Evolutionary conservation across 2,113 vertebrate genomes (phyloP), one percentile per base, ranked within the genome.

Genomic region (Anolis sagrei): DNA sequence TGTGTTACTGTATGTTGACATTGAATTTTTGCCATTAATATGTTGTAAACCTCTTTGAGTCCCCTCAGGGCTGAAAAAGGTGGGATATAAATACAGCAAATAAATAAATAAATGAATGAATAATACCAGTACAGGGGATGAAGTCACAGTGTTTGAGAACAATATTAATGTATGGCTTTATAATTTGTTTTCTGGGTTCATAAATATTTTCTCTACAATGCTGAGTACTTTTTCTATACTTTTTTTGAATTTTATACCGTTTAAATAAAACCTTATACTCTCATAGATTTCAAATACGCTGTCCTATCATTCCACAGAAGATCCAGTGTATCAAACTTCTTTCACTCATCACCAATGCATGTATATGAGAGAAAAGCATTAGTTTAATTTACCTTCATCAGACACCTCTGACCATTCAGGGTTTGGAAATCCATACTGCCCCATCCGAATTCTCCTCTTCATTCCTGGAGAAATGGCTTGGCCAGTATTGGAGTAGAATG

Each of bases 391-490:
- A 99, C 99, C 99, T 95, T 99, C 97, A 62, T 99, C 97, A 19
- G 98, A 99, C 21, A 99, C 98, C 0, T 99, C 98, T 1, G 97
- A 96, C 99, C 99, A 99, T 90, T 99, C 99, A 4, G 98, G 98
- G 66, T 97, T 98, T 58, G 99, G 98, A 92, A 99, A 99, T 83
- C 98, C 98, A 18, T 99, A 99, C 39, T 99, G 98, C 79, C 99
- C 99, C 97, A 99, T 97, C n/a, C 98, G 96, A 93, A 99, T 99
- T 88, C 99, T 97, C 84, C 96, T 97, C 95, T 99, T 99, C 99
- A 99, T 99, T 4, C 99, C 99, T 0, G 99, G 99, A 76, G 99
- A 99, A 92, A 99, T 99, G 90, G 98, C 98, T 93, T 99, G 98
- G 84, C 99, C 99, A 0, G 98, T 99, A 95, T 99, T 99, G 86